phyloP scores from a whole-genome alignment of 2,888 invertebrate species.

The Cybosia mesomella region DNA sequence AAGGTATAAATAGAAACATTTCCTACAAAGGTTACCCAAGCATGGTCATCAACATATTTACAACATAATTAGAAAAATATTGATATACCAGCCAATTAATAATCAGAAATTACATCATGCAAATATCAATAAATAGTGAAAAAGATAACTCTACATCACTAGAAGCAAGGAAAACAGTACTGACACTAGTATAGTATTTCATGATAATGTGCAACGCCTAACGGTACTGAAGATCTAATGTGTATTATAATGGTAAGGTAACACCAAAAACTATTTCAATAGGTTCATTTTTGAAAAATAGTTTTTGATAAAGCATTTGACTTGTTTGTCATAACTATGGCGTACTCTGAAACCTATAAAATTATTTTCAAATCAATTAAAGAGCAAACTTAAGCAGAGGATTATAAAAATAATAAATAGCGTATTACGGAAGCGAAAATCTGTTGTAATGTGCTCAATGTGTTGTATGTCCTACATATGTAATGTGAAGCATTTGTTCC shows the following conservation, averaged over 20 bases:
- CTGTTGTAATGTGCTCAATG: conserved; percentile 65
- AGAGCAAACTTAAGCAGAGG: conserved; percentile 31
- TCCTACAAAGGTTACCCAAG: conserved; percentile 19
- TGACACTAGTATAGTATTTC: conserved; percentile 52
- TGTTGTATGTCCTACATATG: conserved; percentile 57
- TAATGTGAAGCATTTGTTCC: conserved; percentile 56
- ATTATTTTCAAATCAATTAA: conserved; percentile 30
- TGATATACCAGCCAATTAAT: conserved; percentile 5
- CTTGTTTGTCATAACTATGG: neutral
- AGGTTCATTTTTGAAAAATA: conserved; percentile 15
- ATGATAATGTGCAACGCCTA: conserved; percentile 55
- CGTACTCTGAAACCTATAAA: conserved; percentile 25
- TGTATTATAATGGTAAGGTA: conserved; percentile 50
- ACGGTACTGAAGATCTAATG: conserved; percentile 54
- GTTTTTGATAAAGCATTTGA: conserved; percentile 6
- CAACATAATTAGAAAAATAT: conserved; percentile 22
- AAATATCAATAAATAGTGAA: conserved; percentile 26
- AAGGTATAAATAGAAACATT: neutral
- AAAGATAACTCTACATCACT: conserved; percentile 35
- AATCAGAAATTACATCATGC: conserved; percentile 36
- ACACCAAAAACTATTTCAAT: conserved; percentile 33
- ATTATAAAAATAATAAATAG: conserved; percentile 46
- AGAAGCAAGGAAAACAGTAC: conserved; percentile 51
- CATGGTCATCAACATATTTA: conserved; percentile 31
- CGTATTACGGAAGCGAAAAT: conserved; percentile 66